Conservation (phyloP, 35 echinoderm and acorn worm genomes). For the Patiria miniata region DNA sequence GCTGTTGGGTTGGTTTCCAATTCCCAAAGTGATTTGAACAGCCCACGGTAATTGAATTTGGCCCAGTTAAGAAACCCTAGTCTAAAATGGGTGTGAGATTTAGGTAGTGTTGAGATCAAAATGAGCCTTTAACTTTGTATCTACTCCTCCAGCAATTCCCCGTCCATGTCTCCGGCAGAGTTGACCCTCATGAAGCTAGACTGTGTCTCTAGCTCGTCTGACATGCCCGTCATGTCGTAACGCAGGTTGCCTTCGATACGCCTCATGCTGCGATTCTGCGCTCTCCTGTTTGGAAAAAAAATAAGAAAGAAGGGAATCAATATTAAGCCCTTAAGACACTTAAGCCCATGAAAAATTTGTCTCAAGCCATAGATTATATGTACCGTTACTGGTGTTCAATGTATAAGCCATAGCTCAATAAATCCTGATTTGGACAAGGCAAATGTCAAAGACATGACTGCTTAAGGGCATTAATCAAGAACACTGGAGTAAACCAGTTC, state of each 20-base stretch:
- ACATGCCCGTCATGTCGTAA: slow-evolving; percentile 65
- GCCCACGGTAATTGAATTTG: too few relatives aligned
- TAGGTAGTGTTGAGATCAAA: too few relatives aligned
- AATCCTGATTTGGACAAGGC: too few relatives aligned
- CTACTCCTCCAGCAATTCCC: neutral
- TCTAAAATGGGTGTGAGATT: too few relatives aligned
- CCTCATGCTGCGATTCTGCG: slow-evolving; percentile 62
- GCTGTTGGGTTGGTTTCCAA: too few relatives aligned
- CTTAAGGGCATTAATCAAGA: too few relatives aligned
- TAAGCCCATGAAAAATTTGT: neutral
- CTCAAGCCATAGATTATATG: neutral
- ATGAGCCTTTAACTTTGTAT: too few relatives aligned
- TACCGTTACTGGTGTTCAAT: neutral
- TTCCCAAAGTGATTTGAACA: too few relatives aligned
- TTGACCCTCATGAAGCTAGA: neutral
- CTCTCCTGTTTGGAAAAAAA: slow-evolving; percentile 29
- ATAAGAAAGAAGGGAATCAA: neutral
- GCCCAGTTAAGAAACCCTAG: too few relatives aligned
- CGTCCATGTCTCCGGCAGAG: neutral
- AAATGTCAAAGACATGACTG: too few relatives aligned
- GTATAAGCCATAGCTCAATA: neutral
- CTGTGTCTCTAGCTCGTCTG: neutral
- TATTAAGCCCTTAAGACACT: too few relatives aligned
- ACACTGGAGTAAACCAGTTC: too few relatives aligned
- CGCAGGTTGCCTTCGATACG: slow-evolving; percentile 73